phyloP scores from a whole-genome alignment of 2,113 vertebrate genomes.

The Sminthopsis crassicaudata region DNA sequence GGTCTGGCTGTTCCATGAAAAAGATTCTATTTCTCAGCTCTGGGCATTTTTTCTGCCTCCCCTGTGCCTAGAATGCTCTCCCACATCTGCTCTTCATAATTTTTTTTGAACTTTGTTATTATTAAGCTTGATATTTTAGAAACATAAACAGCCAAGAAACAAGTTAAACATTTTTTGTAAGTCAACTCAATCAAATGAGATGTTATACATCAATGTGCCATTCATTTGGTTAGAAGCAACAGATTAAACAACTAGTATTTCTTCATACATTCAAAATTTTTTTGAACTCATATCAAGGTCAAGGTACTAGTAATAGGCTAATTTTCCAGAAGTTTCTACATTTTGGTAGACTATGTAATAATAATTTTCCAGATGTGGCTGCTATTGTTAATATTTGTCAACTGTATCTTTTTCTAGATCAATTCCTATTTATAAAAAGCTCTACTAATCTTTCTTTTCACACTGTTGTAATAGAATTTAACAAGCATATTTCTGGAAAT shows the following conservation, averaged over 20 bases:
- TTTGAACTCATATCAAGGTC: not conserved
- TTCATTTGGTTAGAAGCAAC: not conserved
- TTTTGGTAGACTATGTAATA: not conserved
- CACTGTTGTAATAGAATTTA: not conserved
- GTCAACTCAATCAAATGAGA: not conserved
- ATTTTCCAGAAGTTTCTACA: not conserved
- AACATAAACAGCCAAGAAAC: conserved; percentile 48
- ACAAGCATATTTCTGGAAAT: not conserved
- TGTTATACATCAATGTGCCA: not conserved
- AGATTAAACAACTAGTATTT: not conserved
- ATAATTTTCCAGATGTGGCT: not conserved
- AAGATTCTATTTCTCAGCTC: too few species aligned
- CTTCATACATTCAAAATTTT: not conserved
- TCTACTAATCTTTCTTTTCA: not conserved
- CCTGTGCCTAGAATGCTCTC: too few species aligned
- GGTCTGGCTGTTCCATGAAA: too few species aligned
- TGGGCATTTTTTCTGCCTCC: too few species aligned
- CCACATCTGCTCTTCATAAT: not conserved
- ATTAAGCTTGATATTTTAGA: conserved; percentile 66
- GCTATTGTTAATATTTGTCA: not conserved
- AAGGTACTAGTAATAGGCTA: not conserved
- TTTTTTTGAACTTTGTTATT: conserved; percentile 57
- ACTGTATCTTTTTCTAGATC: not conserved
- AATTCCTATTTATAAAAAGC: not conserved
- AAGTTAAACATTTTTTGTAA: not conserved